Percentiles rank a stretch among this genome's conserved stretches.
These are phyloP conservation scores for Alloplasta piceator DNA, from an alignment of 2,888 invertebrate genomes.

Conservation along the genomic window DNA sequence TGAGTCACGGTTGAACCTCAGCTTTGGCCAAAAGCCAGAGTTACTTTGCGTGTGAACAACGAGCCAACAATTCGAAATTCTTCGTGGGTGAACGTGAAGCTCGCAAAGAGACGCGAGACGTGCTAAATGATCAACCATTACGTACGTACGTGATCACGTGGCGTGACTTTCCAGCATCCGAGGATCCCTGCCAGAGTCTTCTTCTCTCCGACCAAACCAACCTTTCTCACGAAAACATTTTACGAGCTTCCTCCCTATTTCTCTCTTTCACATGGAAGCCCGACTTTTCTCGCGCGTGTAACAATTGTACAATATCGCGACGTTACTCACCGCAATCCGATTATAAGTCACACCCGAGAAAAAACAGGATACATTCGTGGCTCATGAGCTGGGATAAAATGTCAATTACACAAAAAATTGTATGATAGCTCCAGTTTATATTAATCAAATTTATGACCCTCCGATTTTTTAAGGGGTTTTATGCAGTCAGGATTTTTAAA, in stretches of 20 bases:
- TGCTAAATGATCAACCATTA: slow-evolving; percentile 50
- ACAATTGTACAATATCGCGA: slow-evolving; percentile 32
- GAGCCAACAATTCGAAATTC: slow-evolving; percentile 2
- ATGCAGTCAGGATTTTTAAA: too few relatives aligned
- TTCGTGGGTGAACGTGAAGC: not conserved
- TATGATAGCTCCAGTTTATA: too few relatives aligned
- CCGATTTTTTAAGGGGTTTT: too few relatives aligned
- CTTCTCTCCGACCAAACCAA: not conserved
- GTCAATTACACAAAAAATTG: not conserved
- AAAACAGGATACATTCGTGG: slow-evolving; percentile 20
- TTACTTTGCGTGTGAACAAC: slow-evolving; percentile 14
- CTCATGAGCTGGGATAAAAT: slow-evolving; percentile 18
- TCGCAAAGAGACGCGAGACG: slow-evolving; percentile 20
- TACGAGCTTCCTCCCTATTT: slow-evolving; percentile 15
- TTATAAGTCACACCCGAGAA: slow-evolving; percentile 42
- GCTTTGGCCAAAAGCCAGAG: slow-evolving; percentile 2
- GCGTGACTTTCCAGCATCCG: not conserved
- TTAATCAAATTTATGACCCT: too few relatives aligned
- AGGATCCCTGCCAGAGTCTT: not conserved
- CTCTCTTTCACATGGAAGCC: not conserved
- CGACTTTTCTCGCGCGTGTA: slow-evolving; percentile 3
- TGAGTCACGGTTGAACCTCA: not conserved
- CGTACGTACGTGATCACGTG: slow-evolving; percentile 49
- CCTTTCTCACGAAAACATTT: slow-evolving; percentile 21
- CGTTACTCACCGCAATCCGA: not conserved